phyloP scores from a whole-genome alignment of 1,140 invertebrate genomes.

The Caenorhabditis brenneri region DNA sequence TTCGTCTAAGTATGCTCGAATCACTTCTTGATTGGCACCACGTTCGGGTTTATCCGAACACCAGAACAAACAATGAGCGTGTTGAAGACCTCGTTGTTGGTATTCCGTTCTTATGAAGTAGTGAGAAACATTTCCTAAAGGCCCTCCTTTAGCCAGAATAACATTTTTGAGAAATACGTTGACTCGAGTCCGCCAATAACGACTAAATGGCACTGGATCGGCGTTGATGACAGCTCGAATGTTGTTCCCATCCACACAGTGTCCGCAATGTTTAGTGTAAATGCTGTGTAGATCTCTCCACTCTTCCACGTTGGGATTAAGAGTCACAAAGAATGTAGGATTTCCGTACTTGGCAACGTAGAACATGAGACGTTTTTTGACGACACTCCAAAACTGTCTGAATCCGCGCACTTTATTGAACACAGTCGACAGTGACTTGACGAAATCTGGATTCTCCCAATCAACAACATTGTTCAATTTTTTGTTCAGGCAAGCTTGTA shows the following conservation, averaged over 20 bases:
- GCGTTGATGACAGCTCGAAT: no score
- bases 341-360: neutral
- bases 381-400: neutral
- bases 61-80: neutral
- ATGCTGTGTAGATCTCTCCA: no score
- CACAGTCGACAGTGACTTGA: neutral
- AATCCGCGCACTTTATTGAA: neutral
- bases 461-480: no score
- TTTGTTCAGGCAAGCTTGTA: no score
- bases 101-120: neutral
- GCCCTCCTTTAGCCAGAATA: neutral
- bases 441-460: neutral
- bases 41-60: neutral
- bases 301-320: conserved; percentile 8
- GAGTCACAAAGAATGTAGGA: conserved; percentile 39
- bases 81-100: neutral
- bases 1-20: neutral
- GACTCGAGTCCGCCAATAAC: no score
- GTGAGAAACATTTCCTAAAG: neutral
- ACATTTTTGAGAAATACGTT: neutral
- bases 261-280: no score
- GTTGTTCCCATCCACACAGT: no score
- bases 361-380: neutral
- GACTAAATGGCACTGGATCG: no score
- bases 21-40: neutral